Conservation (phyloP, 2,888 invertebrate species). For the Chelonus formosanus region DNA sequence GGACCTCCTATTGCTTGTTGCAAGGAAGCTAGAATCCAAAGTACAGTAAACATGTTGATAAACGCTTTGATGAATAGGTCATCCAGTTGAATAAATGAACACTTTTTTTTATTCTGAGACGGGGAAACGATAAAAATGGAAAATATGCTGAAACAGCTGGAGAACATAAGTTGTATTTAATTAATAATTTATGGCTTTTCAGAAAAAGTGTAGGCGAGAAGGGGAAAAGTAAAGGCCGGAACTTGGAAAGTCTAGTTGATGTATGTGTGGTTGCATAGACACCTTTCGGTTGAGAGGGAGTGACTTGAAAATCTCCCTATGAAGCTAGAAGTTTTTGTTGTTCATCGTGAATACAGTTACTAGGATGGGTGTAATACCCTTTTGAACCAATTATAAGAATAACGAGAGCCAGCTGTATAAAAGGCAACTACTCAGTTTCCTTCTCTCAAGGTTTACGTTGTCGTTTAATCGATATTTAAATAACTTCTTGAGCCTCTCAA, state of each 20-base stretch:
- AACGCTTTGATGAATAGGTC: constrained; percentile 2
- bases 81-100: constrained; percentile 24
- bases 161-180: constrained; percentile 62
- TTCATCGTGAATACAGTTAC: constrained; percentile 42
- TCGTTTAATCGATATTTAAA: constrained; percentile 45
- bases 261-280: too few species aligned
- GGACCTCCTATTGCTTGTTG: constrained; percentile 13
- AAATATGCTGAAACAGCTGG: constrained; percentile 57
- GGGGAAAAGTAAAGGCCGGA: constrained; percentile 37
- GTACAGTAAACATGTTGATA: constrained; percentile 21
- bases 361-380: constrained; percentile 40
- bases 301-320: constrained; percentile 7
- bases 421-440: constrained; percentile 29
- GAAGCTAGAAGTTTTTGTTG: constrained; percentile 40
- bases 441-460: constrained; percentile 15
- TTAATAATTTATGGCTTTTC: constrained; percentile 60
- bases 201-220: constrained; percentile 24
- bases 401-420: constrained; percentile 43
- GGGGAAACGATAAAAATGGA: constrained; percentile 22
- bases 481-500: constrained; percentile 33
- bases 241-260: constrained; percentile 38
- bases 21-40: constrained; percentile 33
- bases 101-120: too few species aligned
- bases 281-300: constrained; percentile 8
- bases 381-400: constrained; percentile 39